Base-by-base conservation (phyloP, 2,888 invertebrate species). In the Eupithecia dodoneata region DNA sequence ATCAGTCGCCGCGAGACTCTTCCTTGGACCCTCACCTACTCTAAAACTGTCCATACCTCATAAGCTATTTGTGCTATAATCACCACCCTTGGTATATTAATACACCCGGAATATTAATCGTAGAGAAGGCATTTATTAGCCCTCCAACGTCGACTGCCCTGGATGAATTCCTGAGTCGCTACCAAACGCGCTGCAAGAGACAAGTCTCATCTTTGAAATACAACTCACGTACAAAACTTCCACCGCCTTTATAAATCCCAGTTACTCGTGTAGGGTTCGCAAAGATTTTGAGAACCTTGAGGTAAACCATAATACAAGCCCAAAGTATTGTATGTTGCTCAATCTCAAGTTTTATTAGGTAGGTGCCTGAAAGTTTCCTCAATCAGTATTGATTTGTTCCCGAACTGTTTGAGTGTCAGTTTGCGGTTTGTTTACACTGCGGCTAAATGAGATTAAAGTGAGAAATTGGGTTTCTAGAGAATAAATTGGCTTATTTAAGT, bases 311-410 rank as follows among this genome's bases (percentile, higher is more conserved):
- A 70, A 70, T 63, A 63, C 63, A 30, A 63, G 30, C 63, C 47
- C 45, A 45, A 18, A 18, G 70, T 30, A n/a, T 70, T 44, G 69
- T 45, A 47, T 45, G n/a, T 45, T 18, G 30, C 69, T 47, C 44
- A 15, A 47, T 12, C 45, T 47, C 71, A 63, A 18, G 70, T 63
- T 74, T 74, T 59, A 70, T 74, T 45, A 59, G 71, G 47, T 69
- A 45, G 44, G 44, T 69, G 12, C 47, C 44, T 42, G 59, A 69
- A 74, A 74, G 47, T 74, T 74, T n/a, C n/a, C 65, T 74, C 74
- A 49, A 70, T 63, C 12, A 18, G 52, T 67, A 72, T 72, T 72
- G 75, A 75, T 72, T 74, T 74, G 70, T 71, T 71, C 65, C 45
- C 67, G 67, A 63, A 55, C 55, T 12, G 59, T 69, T 74, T 55